Conservation (phyloP, 2,888 invertebrate species). For the Cataglyphis albicans region DNA sequence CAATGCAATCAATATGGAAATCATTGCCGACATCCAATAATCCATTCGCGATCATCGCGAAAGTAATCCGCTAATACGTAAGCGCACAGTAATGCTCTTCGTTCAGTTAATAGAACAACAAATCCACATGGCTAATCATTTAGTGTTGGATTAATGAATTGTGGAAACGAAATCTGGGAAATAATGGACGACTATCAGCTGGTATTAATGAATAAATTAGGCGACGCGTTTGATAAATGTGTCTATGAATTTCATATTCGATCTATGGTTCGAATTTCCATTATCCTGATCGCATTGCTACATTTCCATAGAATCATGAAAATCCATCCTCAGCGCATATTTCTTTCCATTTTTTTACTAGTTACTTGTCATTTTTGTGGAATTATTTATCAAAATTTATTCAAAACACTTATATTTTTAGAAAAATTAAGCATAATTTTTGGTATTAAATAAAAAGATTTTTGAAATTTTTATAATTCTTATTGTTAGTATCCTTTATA, state of each 20-base stretch:
- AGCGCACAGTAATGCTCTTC: slow-evolving; percentile 28
- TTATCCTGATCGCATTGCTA: neutral
- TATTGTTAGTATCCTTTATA: neutral
- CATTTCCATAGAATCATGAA: neutral
- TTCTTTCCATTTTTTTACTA: neutral
- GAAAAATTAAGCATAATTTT: neutral
- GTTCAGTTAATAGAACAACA: slow-evolving; percentile 52
- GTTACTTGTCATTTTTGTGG: neutral
- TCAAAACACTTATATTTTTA: neutral
- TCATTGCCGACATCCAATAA: slow-evolving; percentile 10
- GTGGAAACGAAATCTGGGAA: slow-evolving; percentile 57
- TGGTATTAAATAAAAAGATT: neutral
- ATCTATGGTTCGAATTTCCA: slow-evolving; percentile 6
- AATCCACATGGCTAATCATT: slow-evolving; percentile 56
- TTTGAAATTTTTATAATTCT: neutral
- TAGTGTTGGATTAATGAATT: slow-evolving; percentile 62
- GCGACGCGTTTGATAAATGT: slow-evolving; percentile 38
- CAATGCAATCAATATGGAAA: slow-evolving; percentile 18
- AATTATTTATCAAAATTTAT: slow-evolving; percentile 11
- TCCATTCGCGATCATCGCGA: slow-evolving; percentile 17
- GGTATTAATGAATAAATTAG: slow-evolving; percentile 64
- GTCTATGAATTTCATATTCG: slow-evolving; percentile 37
- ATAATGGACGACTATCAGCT: slow-evolving; percentile 57
- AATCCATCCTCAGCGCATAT: neutral
- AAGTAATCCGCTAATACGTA: slow-evolving; percentile 43